These are phyloP conservation scores for Myotis vivesi DNA, from an alignment of 2,797 vertebrate genomes.

Conservation along the genomic window DNA sequence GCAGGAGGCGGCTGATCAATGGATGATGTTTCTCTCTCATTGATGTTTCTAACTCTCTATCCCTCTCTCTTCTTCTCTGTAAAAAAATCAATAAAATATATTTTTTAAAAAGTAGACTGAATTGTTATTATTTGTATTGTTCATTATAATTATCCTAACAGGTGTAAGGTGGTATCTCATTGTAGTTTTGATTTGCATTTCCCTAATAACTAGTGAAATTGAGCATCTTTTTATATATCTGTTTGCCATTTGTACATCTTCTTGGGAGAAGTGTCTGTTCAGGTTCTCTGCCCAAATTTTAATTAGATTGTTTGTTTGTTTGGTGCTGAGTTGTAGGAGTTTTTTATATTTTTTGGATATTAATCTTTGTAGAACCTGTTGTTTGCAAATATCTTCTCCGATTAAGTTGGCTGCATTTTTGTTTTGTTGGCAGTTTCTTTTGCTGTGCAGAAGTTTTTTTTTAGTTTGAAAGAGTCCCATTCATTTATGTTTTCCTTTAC, in stretches of 20 bases:
- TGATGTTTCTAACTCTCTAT: too few species aligned
- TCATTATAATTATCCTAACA: neutral
- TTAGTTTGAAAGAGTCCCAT: neutral
- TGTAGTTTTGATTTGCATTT: neutral
- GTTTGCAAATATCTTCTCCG: neutral
- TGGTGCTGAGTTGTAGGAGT: neutral
- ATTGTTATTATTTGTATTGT: neutral
- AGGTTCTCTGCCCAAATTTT: neutral
- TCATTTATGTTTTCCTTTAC: neutral
- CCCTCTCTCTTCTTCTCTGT: too few species aligned
- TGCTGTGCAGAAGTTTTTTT: neutral
- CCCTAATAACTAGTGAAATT: neutral
- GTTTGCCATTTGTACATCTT: neutral
- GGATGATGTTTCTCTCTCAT: too few species aligned
- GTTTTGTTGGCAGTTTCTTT: neutral
- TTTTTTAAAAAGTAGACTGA: neutral
- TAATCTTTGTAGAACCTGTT: neutral
- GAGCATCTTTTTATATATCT: neutral
- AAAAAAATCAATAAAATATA: too few species aligned
- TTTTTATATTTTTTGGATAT: neutral
- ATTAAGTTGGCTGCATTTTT: neutral
- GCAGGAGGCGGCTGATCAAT: too few species aligned
- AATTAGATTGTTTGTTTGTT: neutral
- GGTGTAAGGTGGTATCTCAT: neutral
- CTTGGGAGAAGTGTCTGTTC: neutral